Evolutionary conservation across 2,113 vertebrate genomes (phyloP), one percentile per base, ranked within the genome.

Genomic region (Barbus barbus): DNA sequence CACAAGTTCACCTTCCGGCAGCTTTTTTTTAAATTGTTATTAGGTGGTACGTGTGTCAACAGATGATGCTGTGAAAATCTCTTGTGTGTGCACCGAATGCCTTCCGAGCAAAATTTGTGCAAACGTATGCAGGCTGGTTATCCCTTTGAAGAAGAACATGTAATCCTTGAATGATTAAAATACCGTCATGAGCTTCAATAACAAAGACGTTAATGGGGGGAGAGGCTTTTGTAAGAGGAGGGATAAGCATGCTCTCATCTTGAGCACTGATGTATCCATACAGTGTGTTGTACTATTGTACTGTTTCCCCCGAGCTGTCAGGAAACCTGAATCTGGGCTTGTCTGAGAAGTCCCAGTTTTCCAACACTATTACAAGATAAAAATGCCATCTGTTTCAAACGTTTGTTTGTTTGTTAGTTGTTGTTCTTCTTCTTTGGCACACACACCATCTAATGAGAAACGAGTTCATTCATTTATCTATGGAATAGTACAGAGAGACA

Each of bases 101-200:
- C 44, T 81, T 87, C 85, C 26, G 75, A 83, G 41, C 36, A 77
- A 83, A 73, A 65, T 46, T 31, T 82, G 33, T 58, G 77, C 67
- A 80, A 87, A 78, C 72, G 61, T 72, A 78, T 67, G 60, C 83
- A 20, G 60, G 58, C 69, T 73, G 31, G 56, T 78, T 76, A 81
- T 85, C 48, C 69, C 53, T 81, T 87, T 87, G 83, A 89, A 73
- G 61, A 71, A 80, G 78, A 72, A 74, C 82, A 46, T 85, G 86
- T 86, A 85, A 86, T 85, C 86, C 85, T 85, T 79, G 84, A 85
- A 83, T 75, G 81, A 82, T 87, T 80, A 79, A 87, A 89, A 84
- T 81, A 74, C 89, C 44, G 60, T 72, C 58, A 71, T 80, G 80
- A 75, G 82, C 60, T 61, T 82, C 56, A 65, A 48, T 84, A 84